Evolutionary conservation across 2,797 vertebrate genomes (phyloP).

Genomic region (Tenualosa ilisha): DNA sequence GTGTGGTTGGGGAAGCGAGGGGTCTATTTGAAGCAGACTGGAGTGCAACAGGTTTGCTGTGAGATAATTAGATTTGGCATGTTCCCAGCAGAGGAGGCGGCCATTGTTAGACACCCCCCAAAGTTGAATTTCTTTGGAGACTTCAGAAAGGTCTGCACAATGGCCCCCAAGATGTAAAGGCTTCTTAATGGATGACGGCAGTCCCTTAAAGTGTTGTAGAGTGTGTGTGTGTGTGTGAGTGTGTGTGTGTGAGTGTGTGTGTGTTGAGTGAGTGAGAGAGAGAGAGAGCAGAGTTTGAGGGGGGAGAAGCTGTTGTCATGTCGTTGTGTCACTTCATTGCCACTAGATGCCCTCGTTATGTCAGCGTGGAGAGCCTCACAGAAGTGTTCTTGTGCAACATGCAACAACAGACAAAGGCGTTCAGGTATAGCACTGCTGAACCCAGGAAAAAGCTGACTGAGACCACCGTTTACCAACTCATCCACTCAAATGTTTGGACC

Average conservation of each 20-base stretch:
- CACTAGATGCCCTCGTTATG: slow-evolving; percentile 31
- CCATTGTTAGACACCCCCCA: slow-evolving; percentile 3
- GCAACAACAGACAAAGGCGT: not conserved
- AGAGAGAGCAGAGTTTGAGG: not conserved
- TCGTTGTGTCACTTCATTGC: not conserved
- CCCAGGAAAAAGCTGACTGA: not conserved
- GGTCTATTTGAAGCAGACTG: slow-evolving; percentile 18
- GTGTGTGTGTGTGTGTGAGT: not conserved
- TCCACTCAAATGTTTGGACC: not conserved
- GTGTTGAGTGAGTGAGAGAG: too few relatives aligned
- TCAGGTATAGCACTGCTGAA: not conserved
- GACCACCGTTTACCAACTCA: not conserved
- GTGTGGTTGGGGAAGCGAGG: slow-evolving; percentile 29
- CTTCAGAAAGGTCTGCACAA: slow-evolving; percentile 43
- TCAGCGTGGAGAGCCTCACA: not conserved
- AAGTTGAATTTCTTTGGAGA: slow-evolving; percentile 21
- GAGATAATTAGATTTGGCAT: slow-evolving; percentile 43
- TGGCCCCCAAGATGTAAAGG: slow-evolving; percentile 20
- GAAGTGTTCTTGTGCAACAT: not conserved
- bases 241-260: not conserved
- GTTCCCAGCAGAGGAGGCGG: slow-evolving; percentile 30
- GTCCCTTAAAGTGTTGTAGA: slow-evolving; percentile 32
- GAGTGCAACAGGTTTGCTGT: slow-evolving; percentile 32
- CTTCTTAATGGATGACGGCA: slow-evolving; percentile 29
- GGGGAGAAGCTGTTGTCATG: not conserved